Evolutionary conservation across 53 echinoderm and acorn worm species (phyloP).

Genomic region (Mesocentrotus franciscanus): DNA sequence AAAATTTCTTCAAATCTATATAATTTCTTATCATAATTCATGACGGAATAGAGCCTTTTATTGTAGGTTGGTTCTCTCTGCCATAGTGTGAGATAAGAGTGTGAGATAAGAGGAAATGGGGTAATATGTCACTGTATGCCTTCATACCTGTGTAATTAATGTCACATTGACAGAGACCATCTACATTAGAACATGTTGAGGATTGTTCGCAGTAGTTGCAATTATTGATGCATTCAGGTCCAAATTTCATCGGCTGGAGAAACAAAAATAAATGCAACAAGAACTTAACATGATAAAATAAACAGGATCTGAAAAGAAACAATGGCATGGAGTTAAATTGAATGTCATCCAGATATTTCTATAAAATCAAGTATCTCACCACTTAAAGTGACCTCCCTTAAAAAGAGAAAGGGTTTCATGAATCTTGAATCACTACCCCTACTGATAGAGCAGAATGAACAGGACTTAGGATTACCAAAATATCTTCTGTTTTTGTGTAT

Average conservation of each 20-base stretch:
- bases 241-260: constrained; percentile 72
- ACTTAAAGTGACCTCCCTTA: too few relatives aligned
- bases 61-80: neutral
- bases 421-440: too few relatives aligned
- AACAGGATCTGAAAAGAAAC: neutral
- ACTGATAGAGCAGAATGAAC: too few relatives aligned
- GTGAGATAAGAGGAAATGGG: neutral
- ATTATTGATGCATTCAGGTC: constrained; percentile 68
- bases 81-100: neutral
- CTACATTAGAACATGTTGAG: constrained; percentile 77
- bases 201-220: constrained; percentile 79
- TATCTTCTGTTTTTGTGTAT: too few relatives aligned
- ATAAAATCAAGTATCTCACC: too few relatives aligned
- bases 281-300: neutral
- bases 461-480: too few relatives aligned
- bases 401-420: too few relatives aligned
- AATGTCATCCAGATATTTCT: too few relatives aligned
- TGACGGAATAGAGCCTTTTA: neutral
- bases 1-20: neutral
- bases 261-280: neutral
- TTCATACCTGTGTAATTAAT: constrained; percentile 66
- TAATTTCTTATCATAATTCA: too few relatives aligned
- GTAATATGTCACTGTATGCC: neutral
- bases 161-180: constrained; percentile 76
- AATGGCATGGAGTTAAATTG: neutral